Evolutionary conservation across 2,797 vertebrate species (phyloP).

Genomic region (Enteromius radiatus): DNA sequence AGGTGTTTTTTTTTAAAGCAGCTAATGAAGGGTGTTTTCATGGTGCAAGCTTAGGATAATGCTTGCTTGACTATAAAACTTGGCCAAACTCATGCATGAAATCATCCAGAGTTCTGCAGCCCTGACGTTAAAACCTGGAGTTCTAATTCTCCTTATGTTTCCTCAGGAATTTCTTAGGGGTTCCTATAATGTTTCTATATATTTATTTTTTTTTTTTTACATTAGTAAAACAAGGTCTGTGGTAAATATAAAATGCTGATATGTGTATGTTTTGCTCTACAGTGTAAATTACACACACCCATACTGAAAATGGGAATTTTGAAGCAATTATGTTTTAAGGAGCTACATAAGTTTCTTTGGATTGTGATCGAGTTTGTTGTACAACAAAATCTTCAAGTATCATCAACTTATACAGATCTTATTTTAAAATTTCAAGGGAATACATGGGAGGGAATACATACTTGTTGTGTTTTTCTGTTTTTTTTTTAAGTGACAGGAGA

Average conservation of each 20-base stretch:
- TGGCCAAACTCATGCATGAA: not conserved
- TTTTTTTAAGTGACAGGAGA: not conserved
- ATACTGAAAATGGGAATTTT: not conserved
- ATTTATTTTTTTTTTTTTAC: too few relatives aligned
- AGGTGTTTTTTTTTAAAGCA: not conserved
- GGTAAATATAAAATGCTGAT: not conserved
- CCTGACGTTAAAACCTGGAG: not conserved
- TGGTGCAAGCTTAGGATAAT: not conserved
- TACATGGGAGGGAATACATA: too few relatives aligned
- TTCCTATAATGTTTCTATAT: not conserved
- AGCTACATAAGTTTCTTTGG: not conserved
- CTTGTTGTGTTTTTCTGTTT: too few relatives aligned
- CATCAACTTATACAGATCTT: not conserved
- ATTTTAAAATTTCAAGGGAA: not conserved
- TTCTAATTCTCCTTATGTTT: not conserved
- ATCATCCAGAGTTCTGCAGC: not conserved
- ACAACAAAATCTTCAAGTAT: not conserved
- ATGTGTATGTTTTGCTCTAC: not conserved
- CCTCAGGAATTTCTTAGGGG: not conserved
- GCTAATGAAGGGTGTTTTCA: not conserved
- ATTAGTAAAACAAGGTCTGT: not conserved
- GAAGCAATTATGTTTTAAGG: not conserved
- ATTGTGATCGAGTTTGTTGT: not conserved
- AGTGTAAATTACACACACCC: not conserved
- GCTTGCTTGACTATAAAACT: not conserved